Conservation (phyloP, 2,113 vertebrate genomes). For the Tricholaema leucomelas region DNA sequence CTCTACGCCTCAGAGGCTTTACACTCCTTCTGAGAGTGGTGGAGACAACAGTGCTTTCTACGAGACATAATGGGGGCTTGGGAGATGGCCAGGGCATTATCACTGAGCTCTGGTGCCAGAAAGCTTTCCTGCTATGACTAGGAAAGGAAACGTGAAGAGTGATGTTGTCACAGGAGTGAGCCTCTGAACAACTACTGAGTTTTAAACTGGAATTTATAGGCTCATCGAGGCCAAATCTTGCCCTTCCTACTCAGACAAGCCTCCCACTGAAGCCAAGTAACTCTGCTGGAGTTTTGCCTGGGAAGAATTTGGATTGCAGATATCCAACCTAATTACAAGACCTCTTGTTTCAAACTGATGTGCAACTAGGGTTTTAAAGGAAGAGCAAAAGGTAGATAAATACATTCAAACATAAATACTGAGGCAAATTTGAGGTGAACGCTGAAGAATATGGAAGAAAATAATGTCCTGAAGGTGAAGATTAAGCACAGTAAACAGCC, state of each 20-base stretch:
- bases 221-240: not conserved
- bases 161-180: constrained; percentile 20
- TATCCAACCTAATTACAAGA: not conserved
- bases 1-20: not conserved
- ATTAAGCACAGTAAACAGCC: not conserved
- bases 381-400: not conserved
- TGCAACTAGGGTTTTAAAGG: not conserved
- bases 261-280: constrained; percentile 59
- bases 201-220: constrained; percentile 43
- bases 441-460: not conserved
- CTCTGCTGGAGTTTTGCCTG: constrained; percentile 20
- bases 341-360: not conserved
- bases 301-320: constrained; percentile 9
- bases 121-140: not conserved
- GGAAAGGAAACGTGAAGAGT: not conserved
- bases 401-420: not conserved
- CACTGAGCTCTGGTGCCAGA: constrained; percentile 31
- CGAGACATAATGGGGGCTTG: not conserved
- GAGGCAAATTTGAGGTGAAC: not conserved
- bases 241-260: constrained; percentile 6
- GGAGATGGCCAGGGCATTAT: constrained; percentile 28
- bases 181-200: constrained; percentile 40
- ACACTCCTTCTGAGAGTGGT: not conserved
- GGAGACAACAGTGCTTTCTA: not conserved
- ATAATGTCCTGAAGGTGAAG: not conserved